Evolutionary conservation across 2,113 vertebrate species (phyloP).

Genomic region (Thunnus thynnus): DNA sequence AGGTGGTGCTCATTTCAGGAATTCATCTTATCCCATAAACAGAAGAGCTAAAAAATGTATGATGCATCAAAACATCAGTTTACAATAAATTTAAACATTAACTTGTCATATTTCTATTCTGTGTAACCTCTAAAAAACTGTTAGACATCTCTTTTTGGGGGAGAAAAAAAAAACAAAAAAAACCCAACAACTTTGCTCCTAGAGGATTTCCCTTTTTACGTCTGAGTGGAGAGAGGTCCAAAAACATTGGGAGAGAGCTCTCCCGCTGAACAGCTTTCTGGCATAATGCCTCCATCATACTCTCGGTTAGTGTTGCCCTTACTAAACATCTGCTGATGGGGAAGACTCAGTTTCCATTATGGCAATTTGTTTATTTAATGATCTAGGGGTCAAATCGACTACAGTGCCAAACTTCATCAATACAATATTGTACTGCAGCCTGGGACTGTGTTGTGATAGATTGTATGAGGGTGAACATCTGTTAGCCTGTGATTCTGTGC

Average conservation of each 20-base stretch:
- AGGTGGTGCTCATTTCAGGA: neutral
- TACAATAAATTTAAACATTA: neutral
- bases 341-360: conserved; percentile 43
- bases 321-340: conserved; percentile 55
- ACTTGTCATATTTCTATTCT: neutral
- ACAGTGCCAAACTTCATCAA: conserved; percentile 37
- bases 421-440: neutral
- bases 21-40: neutral
- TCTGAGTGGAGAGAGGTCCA: conserved; percentile 2
- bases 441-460: neutral
- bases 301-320: conserved; percentile 32
- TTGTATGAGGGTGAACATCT: conserved; percentile 6
- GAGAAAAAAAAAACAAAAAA: neutral
- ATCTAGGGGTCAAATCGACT: conserved; percentile 32
- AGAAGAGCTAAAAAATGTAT: neutral
- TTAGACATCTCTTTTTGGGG: neutral
- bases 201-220: conserved; percentile 9
- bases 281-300: conserved; percentile 38
- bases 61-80: neutral
- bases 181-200: neutral
- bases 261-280: conserved; percentile 45
- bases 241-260: neutral
- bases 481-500: neutral
- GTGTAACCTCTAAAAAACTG: neutral
- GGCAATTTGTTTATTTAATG: conserved; percentile 45